Base-by-base conservation (phyloP, 1,140 invertebrate genomes). In the Asobara japonica region DNA sequence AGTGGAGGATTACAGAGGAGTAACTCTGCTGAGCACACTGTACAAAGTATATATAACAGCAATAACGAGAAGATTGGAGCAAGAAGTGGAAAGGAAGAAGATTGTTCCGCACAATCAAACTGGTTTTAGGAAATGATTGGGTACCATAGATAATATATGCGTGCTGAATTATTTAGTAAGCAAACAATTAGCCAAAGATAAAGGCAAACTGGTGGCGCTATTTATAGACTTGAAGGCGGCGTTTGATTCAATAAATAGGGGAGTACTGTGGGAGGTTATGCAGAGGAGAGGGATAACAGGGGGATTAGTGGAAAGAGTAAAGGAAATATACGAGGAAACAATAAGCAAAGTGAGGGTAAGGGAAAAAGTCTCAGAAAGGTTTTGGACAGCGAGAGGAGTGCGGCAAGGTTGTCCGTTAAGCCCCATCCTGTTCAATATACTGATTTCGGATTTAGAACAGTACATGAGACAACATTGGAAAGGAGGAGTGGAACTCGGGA, bases 1-100 rank as follows among this genome's bases (percentile, higher is more conserved):
- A 20, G 72, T 67, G 20, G 60, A 64, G 7, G 80, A 79, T 64
- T 82, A 82, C 51, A 66, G 79, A 48, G 77, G 78, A 11, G 77
- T 78, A 25, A 72, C 74, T 3, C n/a, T n/a, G n/a, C n/a, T n/a
- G n/a, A n/a, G n/a, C n/a, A n/a, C n/a, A n/a, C n/a, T n/a, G n/a
- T n/a, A n/a, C n/a, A n/a, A n/a, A n/a, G n/a, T n/a, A n/a, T n/a
- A n/a, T n/a, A n/a, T n/a, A n/a, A n/a, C n/a, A n/a, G n/a, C n/a
- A n/a, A n/a, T n/a, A n/a, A n/a, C n/a, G n/a, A n/a, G n/a, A n/a
- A n/a, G n/a, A n/a, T n/a, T n/a, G n/a, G n/a, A n/a, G n/a, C n/a
- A n/a, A n/a, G n/a, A n/a, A n/a, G n/a, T n/a, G n/a, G n/a, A n/a
- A n/a, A n/a, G n/a, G n/a, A n/a, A n/a, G n/a, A n/a, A n/a, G n/a